Conservation (phyloP, 2,797 vertebrate species). For the Myiotriccus ornatus region DNA sequence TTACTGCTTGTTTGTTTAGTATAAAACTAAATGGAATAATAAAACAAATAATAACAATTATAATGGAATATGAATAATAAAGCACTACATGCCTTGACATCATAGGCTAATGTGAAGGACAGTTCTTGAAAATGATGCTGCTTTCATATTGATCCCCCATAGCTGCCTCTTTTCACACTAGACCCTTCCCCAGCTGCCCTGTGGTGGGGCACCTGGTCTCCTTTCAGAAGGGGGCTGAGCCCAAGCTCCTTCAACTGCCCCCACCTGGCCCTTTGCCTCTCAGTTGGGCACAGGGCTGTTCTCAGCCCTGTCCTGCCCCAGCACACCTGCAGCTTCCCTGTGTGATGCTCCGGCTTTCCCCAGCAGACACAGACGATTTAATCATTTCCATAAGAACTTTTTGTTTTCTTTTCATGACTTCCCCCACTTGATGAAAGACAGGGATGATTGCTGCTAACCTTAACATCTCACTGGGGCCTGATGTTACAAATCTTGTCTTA, state of each 20-base stretch:
- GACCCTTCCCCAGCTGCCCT: too few species aligned
- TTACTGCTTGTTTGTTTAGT: background rate
- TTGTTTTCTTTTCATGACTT: background rate
- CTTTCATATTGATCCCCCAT: background rate
- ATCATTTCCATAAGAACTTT: background rate
- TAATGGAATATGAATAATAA: background rate
- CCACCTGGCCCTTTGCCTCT: background rate
- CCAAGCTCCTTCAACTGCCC: background rate
- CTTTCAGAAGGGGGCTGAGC: background rate
- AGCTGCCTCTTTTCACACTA: background rate
- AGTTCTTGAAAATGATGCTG: background rate
- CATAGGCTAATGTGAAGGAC: background rate
- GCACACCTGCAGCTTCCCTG: background rate
- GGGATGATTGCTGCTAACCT: background rate
- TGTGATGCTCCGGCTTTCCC: accelerated
- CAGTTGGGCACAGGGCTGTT: accelerated
- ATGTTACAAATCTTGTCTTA: background rate
- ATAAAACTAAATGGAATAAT: background rate
- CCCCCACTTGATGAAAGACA: background rate
- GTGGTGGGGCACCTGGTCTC: background rate
- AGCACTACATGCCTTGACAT: background rate
- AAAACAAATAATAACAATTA: background rate
- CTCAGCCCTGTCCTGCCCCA: background rate
- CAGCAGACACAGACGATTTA: accelerated
- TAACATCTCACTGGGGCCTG: background rate